Percentiles rank a stretch among this genome's conserved stretches.
Evolutionary conservation across 2,888 invertebrate genomes (phyloP).

Genomic region (Xanthorhoe spadicearia): DNA sequence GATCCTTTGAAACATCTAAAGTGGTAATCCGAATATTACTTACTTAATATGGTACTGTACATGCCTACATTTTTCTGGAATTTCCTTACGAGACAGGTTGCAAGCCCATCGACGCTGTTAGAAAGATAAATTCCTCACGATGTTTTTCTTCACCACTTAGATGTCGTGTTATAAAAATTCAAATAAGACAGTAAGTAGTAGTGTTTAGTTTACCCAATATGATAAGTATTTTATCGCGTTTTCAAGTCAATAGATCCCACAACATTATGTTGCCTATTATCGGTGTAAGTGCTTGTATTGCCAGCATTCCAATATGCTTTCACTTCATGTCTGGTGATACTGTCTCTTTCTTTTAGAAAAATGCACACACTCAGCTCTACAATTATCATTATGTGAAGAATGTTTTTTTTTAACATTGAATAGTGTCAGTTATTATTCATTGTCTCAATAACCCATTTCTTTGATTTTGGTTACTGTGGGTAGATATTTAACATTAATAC

Average conservation of each 20-base stretch:
- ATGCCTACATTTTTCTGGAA: too few species aligned
- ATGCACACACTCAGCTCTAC: slow-evolving; percentile 22
- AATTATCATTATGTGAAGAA: slow-evolving; percentile 8
- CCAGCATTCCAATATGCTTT: slow-evolving; percentile 70
- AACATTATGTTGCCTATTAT: slow-evolving; percentile 23
- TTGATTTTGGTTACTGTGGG: not conserved
- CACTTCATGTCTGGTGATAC: slow-evolving; percentile 57
- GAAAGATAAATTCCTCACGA: too few species aligned
- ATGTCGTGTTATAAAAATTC: too few species aligned
- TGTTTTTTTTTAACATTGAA: not conserved
- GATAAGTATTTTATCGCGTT: slow-evolving; percentile 1
- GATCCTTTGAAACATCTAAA: too few species aligned
- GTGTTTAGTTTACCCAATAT: not conserved
- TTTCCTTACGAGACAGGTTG: too few species aligned
- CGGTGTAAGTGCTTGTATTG: slow-evolving; percentile 61
- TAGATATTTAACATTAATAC: too few species aligned
- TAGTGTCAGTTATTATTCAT: not conserved
- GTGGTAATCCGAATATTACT: too few species aligned
- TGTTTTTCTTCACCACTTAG: too few species aligned
- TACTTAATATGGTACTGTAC: too few species aligned
- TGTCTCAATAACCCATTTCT: not conserved
- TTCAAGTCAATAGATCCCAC: slow-evolving; percentile 12
- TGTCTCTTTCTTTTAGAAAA: slow-evolving; percentile 38
- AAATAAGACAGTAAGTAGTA: not conserved
- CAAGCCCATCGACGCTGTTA: too few species aligned